Conservation (phyloP, 2,113 vertebrate species). For the Hystrix cristata region DNA sequence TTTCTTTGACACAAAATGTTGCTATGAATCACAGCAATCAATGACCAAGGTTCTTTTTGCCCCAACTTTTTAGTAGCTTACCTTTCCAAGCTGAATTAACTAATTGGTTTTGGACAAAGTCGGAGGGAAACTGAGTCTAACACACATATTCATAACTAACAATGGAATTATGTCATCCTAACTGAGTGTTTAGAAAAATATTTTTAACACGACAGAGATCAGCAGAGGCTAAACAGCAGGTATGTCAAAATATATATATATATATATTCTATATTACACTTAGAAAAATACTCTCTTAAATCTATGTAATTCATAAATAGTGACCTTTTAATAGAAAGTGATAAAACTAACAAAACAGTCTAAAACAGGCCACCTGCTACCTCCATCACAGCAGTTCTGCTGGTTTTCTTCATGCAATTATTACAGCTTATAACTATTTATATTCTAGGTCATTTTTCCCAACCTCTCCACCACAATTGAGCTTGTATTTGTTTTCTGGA, state of each 20-base stretch:
- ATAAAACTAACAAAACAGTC: background rate
- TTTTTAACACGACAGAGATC: background rate
- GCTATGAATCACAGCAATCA: constrained; percentile 59
- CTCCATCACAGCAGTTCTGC: background rate
- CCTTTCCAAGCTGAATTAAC: constrained; percentile 51
- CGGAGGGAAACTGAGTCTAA: background rate
- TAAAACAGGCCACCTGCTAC: background rate
- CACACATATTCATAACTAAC: background rate
- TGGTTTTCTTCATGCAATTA: background rate
- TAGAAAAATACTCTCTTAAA: constrained; percentile 18
- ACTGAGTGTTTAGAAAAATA: background rate
- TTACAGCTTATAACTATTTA: background rate
- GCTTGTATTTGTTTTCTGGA: background rate
- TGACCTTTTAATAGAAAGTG: background rate
- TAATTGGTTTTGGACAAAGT: constrained; percentile 32
- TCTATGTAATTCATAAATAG: background rate
- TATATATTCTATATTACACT: background rate
- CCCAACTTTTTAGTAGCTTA: constrained; percentile 62
- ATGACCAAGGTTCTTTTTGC: background rate
- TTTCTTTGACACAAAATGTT: constrained; percentile 43
- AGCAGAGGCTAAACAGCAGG: background rate
- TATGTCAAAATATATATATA: background rate
- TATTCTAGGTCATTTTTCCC: background rate
- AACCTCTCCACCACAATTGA: background rate
- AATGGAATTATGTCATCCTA: constrained; percentile 36